Percentiles rank a stretch among this genome's conserved stretches.
Conservation (phyloP, 2,113 vertebrate genomes). For the Phalacrocorax carbo region DNA sequence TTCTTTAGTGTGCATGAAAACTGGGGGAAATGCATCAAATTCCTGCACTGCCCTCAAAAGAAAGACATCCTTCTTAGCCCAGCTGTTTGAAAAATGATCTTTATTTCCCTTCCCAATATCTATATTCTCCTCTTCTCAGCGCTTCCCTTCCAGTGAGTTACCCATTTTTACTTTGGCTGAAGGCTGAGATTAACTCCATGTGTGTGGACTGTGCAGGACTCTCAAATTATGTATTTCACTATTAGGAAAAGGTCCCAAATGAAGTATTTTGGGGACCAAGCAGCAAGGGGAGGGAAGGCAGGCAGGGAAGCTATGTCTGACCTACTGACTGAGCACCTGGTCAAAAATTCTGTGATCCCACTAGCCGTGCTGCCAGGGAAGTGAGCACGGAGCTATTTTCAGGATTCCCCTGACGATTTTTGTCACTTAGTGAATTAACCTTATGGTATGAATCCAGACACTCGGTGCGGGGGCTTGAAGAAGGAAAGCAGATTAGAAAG, state of each 20-base stretch:
- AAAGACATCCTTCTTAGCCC: not conserved
- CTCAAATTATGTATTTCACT: not conserved
- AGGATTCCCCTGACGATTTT: not conserved
- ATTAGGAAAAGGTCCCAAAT: not conserved
- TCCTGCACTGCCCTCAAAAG: not conserved
- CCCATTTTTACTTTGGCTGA: not conserved
- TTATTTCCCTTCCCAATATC: not conserved
- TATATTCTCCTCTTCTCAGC: not conserved
- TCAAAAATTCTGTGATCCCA: not conserved
- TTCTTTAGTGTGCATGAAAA: not conserved
- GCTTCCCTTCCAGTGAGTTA: not conserved
- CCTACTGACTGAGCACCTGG: not conserved
- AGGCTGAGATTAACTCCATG: not conserved
- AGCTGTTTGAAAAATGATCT: not conserved
- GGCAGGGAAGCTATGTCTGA: not conserved
- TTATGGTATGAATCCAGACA: not conserved
- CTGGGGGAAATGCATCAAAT: not conserved
- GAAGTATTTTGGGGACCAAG: not conserved
- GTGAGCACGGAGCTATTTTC: not conserved
- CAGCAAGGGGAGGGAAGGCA: not conserved
- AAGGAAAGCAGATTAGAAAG: not conserved
- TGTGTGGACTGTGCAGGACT: not conserved
- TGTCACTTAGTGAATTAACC: not conserved
- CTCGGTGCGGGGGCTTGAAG: not conserved
- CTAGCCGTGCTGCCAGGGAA: not conserved